Evolutionary conservation across 1,140 invertebrate species (phyloP).

Genomic region (Drosophila kurseongensis): DNA sequence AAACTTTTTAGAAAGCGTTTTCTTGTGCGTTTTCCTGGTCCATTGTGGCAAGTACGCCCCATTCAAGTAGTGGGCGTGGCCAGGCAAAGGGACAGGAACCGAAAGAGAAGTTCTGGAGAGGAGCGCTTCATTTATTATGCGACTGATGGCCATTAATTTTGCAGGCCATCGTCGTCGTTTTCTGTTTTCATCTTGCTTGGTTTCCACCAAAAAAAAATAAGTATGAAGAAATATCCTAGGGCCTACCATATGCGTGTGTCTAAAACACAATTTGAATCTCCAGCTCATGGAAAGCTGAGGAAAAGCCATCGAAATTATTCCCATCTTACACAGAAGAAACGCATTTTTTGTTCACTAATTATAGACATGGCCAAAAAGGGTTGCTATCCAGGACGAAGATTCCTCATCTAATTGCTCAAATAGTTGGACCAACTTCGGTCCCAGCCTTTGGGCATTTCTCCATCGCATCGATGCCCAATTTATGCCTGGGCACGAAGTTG

Average conservation of each 20-base stretch:
- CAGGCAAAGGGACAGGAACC: not conserved
- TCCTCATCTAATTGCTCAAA: conserved; percentile 71
- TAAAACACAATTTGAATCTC: conserved; percentile 13
- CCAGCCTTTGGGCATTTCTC: conserved; percentile 16
- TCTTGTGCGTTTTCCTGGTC: conserved; percentile 16
- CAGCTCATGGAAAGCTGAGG: conserved; percentile 8
- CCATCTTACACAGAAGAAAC: not conserved
- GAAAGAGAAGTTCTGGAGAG: conserved; percentile 10
- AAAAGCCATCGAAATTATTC: conserved; percentile 10
- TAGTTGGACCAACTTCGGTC: conserved; percentile 56
- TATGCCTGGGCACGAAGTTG: conserved; percentile 71
- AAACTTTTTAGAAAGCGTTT: conserved; percentile 36
- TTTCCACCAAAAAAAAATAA: not conserved
- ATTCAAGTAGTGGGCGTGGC: conserved; percentile 45
- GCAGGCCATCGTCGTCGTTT: conserved; percentile 41
- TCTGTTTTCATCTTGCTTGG: not conserved
- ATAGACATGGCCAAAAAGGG: conserved; percentile 16
- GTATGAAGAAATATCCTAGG: not conserved
- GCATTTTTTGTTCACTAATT: conserved; percentile 41
- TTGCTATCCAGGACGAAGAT: conserved; percentile 2
- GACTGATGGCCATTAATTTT: conserved; percentile 79
- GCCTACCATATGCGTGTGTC: conserved; percentile 1
- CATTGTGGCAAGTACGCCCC: conserved; percentile 21
- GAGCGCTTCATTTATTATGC: conserved; percentile 79
- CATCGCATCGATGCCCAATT: conserved; percentile 61